A percentile compares a stretch with the other conserved stretches of the same genome.
Evolutionary conservation across 2,113 vertebrate species (phyloP).

Genomic region (Neoarius graeffei): DNA sequence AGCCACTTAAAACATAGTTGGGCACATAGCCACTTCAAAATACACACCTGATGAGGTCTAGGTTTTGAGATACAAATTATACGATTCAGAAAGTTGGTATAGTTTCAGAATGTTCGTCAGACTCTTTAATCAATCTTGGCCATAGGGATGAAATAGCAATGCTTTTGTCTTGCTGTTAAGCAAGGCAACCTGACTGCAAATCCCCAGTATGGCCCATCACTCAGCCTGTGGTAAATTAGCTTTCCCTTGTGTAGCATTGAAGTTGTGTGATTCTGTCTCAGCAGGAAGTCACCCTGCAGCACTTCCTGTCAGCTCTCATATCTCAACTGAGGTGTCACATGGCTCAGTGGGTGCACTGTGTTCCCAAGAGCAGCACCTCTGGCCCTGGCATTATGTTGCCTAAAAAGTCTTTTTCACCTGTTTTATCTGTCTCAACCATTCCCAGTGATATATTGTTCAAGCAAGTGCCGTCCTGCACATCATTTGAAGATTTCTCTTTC

Average conservation of each 20-base stretch:
- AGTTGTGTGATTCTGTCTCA: slow-evolving; percentile 60
- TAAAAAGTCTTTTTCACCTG: slow-evolving; percentile 44
- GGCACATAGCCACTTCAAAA: slow-evolving; percentile 12
- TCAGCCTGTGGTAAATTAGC: slow-evolving; percentile 69
- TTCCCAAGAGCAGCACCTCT: slow-evolving; percentile 32
- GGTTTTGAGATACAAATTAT: slow-evolving; percentile 17
- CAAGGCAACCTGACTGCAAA: slow-evolving; percentile 36
- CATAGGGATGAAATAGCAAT: slow-evolving; percentile 39
- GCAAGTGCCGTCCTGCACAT: slow-evolving; percentile 3
- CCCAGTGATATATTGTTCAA: slow-evolving; percentile 26
- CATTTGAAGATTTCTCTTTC: slow-evolving; percentile 27
- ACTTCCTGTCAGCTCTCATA: slow-evolving; percentile 69
- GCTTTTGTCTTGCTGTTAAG: slow-evolving; percentile 50
- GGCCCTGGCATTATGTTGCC: slow-evolving; percentile 51
- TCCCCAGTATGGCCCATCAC: slow-evolving; percentile 50
- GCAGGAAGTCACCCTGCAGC: slow-evolving; percentile 53
- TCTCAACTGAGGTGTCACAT: slow-evolving; percentile 60
- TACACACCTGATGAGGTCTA: slow-evolving; percentile 16
- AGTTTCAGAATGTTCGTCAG: slow-evolving; percentile 29
- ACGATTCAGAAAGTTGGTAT: not conserved
- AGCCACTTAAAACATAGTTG: not conserved
- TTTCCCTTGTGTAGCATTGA: slow-evolving; percentile 68
- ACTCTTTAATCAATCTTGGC: slow-evolving; percentile 45
- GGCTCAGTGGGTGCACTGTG: slow-evolving; percentile 29
- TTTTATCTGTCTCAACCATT: slow-evolving; percentile 43